Evolutionary conservation across 64 coral and sea anemone species (phyloP), one percentile per base, ranked within the genome.

Genomic region (Stichodactyla mertensii): DNA sequence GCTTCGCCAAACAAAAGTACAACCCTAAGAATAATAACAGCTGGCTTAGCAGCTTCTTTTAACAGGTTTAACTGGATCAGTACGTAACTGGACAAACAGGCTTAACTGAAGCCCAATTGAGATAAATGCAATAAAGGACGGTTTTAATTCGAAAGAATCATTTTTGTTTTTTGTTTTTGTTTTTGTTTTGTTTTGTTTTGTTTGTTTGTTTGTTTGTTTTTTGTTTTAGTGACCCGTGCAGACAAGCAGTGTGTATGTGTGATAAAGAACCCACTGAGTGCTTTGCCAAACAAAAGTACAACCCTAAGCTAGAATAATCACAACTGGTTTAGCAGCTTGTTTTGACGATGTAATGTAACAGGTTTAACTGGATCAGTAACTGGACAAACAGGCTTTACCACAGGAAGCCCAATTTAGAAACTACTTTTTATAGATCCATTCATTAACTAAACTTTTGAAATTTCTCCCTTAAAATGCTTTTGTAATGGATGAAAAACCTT

Each of bases 231-330:
- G n/a, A n/a, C n/a, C 13, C 24, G 8, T 85, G 83, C 59, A 64
- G 16, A 22, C n/a, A 57, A 55, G 54, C 24, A 5, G 54, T 85
- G 28, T 85, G 83, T 24, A 60, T 16, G 0, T 85, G 83, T 64
- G 83, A 85, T 24, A 85, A 60, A 31, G 56, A 18, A 14, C 57
- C 83, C 22, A 56, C 83, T 15, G 83, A 85, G n/a, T 85, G 83
- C 83, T 85, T 85, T 6, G 83, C 55, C 10, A 85, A 19, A 16
- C 4, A 85, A 55, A 55, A 31, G 16, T 85, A 85, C 55, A 85
- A 85, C 56, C 19, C 14, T 6, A 60, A 85, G n/a, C n/a, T n/a
- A n/a, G 2, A 55, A 85, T 51, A 85, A 85, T 7, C 52, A 52
- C 6, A 53, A 10, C 8, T 80, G 78, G 78, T 80, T 53, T 80